phyloP scores from a whole-genome alignment of 2,797 vertebrate species.

The Clamator glandarius region DNA sequence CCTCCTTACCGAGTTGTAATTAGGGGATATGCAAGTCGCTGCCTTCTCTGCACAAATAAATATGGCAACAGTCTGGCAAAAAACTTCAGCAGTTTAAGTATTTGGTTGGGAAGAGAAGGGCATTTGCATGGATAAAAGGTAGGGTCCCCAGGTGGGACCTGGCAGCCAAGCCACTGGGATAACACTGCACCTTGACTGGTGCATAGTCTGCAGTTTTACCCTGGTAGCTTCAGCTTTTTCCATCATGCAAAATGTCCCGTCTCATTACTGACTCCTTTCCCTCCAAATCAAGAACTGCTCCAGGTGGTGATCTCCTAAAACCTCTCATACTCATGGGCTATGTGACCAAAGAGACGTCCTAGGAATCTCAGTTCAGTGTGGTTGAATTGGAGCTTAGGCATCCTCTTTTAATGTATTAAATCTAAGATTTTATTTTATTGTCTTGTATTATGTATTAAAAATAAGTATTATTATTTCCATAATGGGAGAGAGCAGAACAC shows the following conservation, averaged over 20 bases:
- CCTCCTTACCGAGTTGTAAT: not conserved
- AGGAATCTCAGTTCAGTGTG: not conserved
- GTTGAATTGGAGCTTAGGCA: not conserved
- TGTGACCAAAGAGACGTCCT: not conserved
- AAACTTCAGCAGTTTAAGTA: not conserved
- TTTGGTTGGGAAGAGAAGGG: not conserved
- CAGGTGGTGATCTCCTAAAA: not conserved
- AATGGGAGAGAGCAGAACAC: not conserved
- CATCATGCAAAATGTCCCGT: accelerated
- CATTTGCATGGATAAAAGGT: not conserved
- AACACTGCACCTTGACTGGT: not conserved
- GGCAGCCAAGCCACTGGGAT: not conserved
- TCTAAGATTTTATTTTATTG: not conserved
- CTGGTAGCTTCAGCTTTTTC: not conserved
- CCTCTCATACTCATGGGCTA: not conserved
- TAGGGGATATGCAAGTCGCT: not conserved
- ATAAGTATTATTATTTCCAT: not conserved
- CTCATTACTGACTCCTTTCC: not conserved
- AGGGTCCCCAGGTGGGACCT: not conserved
- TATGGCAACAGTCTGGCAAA: not conserved
- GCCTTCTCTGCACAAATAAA: not conserved
- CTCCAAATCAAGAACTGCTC: not conserved
- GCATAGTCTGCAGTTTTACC: not conserved
- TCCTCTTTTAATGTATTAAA: not conserved
- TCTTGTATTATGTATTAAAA: not conserved